A percentile compares a stretch with the other conserved stretches of the same genome.
Conservation (phyloP, 2,797 vertebrate species). For the Simalia tracyae region DNA sequence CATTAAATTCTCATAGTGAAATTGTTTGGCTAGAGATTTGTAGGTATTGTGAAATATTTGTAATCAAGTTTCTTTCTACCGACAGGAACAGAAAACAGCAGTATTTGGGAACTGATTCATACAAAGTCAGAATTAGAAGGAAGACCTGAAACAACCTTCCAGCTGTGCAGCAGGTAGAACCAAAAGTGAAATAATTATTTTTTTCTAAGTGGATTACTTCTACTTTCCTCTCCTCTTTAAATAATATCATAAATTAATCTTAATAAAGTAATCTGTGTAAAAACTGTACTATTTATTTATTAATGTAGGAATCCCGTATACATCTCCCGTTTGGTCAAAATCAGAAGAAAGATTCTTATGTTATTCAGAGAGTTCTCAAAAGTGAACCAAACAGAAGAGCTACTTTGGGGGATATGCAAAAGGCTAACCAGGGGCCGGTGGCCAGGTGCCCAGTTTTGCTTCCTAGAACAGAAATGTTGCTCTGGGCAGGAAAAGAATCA, state of each 20-base stretch:
- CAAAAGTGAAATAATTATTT: background rate
- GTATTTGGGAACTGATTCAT: conserved; percentile 95
- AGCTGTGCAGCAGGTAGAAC: conserved; percentile 91
- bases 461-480: background rate
- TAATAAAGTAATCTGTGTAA: fast-evolving
- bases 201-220: background rate
- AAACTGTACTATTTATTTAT: background rate
- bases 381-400: background rate
- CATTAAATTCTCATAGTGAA: background rate
- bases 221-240: background rate
- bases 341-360: background rate
- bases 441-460: background rate
- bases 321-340: background rate
- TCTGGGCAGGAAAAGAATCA: background rate
- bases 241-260: conserved; percentile 10
- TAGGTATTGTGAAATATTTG: conserved; percentile 16
- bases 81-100: conserved; percentile 85
- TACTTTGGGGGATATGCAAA: background rate
- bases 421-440: background rate
- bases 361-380: background rate
- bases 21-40: background rate
- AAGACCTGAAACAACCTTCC: conserved; percentile 92
- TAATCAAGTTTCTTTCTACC: background rate
- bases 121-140: conserved; percentile 92
- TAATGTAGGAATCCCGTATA: background rate